These are phyloP conservation scores for Trissolcus brochymenae DNA, from an alignment of 2,888 invertebrate genomes.

Conservation along the genomic window DNA sequence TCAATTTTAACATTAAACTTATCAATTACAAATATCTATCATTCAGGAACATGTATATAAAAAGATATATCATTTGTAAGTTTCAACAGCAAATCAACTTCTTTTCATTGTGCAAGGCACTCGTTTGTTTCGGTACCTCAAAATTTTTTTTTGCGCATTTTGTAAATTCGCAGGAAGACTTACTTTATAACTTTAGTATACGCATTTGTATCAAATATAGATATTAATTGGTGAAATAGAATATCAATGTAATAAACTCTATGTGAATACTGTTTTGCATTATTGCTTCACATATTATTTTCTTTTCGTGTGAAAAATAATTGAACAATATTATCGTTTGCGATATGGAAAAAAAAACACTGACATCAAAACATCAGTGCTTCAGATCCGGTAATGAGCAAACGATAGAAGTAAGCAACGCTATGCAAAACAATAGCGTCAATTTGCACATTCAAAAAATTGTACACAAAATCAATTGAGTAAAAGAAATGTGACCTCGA, in stretches of 20 bases:
- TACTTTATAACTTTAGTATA: neutral
- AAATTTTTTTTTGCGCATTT: neutral
- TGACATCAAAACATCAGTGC: no score
- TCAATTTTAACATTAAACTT: neutral
- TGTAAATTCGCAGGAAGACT: neutral
- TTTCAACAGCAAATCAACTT: neutral
- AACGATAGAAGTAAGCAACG: neutral
- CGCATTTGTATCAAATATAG: constrained; percentile 1
- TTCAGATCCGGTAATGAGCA: neutral
- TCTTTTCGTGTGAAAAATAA: neutral
- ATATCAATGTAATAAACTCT: neutral
- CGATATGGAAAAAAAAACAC: neutral
- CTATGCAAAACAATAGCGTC: neutral
- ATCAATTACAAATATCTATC: neutral
- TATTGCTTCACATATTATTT: constrained; percentile 2
- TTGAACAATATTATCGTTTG: neutral
- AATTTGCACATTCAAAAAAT: neutral
- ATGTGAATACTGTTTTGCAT: neutral
- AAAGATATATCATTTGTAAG: constrained; percentile 1
- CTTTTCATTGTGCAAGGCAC: neutral
- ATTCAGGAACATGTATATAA: constrained; percentile 2
- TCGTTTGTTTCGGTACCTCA: neutral
- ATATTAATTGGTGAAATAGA: neutral
- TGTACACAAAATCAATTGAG: neutral
- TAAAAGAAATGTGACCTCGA: no score